A percentile compares a stretch with the other conserved stretches of the same genome.
These are phyloP conservation scores for Orchesella flavescens DNA, from an alignment of 2,888 invertebrate species.

Conservation along the genomic window DNA sequence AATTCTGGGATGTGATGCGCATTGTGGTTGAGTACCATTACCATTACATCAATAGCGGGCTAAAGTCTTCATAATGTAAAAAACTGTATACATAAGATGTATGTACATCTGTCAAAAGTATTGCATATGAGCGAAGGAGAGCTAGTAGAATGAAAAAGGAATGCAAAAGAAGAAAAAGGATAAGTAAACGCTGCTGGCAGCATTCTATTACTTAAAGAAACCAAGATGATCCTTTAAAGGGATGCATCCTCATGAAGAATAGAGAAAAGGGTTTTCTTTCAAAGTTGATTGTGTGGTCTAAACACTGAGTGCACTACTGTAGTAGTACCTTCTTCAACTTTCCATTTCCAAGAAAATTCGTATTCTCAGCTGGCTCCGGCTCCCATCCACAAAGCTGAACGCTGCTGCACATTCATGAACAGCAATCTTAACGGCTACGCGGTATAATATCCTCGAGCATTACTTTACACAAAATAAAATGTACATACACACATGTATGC, in stretches of 20 bases:
- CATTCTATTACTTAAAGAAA: constrained; percentile 49
- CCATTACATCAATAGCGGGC: too few relatives aligned
- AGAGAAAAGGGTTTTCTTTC: constrained; percentile 22
- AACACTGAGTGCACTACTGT: neutral
- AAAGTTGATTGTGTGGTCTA: neutral
- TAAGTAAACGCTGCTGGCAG: constrained; percentile 42
- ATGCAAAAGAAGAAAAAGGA: constrained; percentile 3
- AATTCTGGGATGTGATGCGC: too few relatives aligned
- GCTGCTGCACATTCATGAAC: neutral
- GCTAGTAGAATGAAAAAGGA: constrained; percentile 2
- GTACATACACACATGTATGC: too few relatives aligned
- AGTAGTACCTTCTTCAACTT: neutral
- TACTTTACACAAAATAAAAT: neutral
- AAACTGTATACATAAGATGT: too few relatives aligned
- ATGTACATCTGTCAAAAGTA: too few relatives aligned
- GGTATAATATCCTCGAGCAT: neutral
- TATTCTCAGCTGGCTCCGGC: too few relatives aligned
- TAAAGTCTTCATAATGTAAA: too few relatives aligned
- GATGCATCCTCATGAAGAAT: constrained; percentile 50
- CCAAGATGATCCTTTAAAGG: constrained; percentile 54
- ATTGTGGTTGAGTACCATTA: too few relatives aligned
- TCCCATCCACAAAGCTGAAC: too few relatives aligned
- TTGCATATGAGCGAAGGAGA: neutral
- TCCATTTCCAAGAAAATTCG: neutral
- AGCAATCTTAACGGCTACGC: neutral